Conservation (phyloP, 2,113 vertebrate species). For the Oreochromis tanganicae region DNA sequence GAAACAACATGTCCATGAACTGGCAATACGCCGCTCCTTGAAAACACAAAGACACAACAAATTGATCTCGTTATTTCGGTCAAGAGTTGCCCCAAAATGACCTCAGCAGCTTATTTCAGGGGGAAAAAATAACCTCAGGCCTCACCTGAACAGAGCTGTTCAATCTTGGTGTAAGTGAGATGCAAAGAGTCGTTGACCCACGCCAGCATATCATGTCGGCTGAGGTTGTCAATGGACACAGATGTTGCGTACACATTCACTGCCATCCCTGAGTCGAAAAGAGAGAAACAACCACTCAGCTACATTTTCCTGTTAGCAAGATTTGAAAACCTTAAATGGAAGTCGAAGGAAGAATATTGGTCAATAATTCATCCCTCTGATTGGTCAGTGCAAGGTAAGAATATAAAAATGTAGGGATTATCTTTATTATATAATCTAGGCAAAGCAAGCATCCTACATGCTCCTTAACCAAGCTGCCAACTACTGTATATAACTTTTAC, state of each 20-base stretch:
- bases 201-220: constrained; percentile 95
- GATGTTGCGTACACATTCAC: constrained; percentile 98
- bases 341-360: not conserved
- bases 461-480: not conserved
- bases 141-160: constrained; percentile 94
- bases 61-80: not conserved
- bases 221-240: constrained; percentile 96
- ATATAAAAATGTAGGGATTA: not conserved
- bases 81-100: not conserved
- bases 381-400: not conserved
- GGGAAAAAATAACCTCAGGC: not conserved
- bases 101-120: not conserved
- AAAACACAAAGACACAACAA: not conserved
- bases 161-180: constrained; percentile 95
- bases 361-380: not conserved
- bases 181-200: constrained; percentile 97
- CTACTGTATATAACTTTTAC: not conserved
- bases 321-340: not conserved
- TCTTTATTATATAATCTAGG: not conserved
- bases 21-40: constrained; percentile 94
- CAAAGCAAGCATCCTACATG: not conserved
- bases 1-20: constrained; percentile 99
- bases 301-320: not conserved
- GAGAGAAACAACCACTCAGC: not conserved
- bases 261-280: constrained; percentile 81